Conservation (phyloP, 2,113 vertebrate genomes). For the Papio anubis region DNA sequence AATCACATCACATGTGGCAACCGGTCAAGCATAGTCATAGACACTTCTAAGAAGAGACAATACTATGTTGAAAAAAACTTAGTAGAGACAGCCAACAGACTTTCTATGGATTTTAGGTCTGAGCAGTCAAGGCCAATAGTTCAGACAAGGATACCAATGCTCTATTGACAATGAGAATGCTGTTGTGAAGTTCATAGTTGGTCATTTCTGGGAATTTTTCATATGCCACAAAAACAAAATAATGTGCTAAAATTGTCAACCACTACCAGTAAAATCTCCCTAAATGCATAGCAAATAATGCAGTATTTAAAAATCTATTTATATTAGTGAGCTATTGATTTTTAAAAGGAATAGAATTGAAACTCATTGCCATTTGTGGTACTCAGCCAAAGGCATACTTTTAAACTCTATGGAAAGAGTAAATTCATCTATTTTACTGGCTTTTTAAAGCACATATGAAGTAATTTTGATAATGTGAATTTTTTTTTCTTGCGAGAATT, state of each 20-base stretch:
- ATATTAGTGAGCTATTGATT: not conserved
- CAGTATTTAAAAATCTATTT: not conserved
- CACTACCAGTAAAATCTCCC: not conserved
- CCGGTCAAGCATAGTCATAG: not conserved
- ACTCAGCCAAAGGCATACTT: not conserved
- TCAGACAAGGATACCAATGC: not conserved
- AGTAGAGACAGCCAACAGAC: not conserved
- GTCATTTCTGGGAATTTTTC: not conserved
- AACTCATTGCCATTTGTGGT: not conserved
- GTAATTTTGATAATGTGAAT: not conserved
- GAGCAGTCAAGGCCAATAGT: not conserved
- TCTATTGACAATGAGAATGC: not conserved
- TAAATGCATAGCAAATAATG: not conserved
- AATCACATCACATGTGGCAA: not conserved
- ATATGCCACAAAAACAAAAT: not conserved
- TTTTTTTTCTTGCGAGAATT: constrained; percentile 39
- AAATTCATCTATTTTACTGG: not conserved
- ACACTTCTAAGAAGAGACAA: not conserved
- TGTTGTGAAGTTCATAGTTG: not conserved
- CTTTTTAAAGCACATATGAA: not conserved
- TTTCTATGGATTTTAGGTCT: not conserved
- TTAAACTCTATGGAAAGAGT: not conserved
- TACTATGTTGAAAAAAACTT: not conserved
- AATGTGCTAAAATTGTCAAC: not conserved
- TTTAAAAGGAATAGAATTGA: not conserved